A percentile compares a stretch with the other conserved stretches of the same genome.
Evolutionary conservation across 2,797 vertebrate species (phyloP).

Genomic region (Girardinus metallicus): DNA sequence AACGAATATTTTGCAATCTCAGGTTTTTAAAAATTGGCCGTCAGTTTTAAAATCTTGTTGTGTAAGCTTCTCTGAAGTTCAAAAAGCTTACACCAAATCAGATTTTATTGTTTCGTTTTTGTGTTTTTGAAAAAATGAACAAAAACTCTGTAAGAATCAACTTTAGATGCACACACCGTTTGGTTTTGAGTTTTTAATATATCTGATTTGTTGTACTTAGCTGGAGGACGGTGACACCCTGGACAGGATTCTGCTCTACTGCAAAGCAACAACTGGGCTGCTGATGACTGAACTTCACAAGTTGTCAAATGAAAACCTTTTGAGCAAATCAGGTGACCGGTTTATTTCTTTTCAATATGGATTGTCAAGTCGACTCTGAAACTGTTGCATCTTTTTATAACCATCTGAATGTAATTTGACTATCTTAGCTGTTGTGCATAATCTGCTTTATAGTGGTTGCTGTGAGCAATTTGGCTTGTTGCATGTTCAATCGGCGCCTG

Average conservation of each 20-base stretch:
- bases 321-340: constrained; percentile 83
- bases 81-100: background rate
- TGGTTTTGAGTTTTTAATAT: background rate
- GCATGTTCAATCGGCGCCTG: constrained; percentile 85
- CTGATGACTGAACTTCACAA: constrained; percentile 83
- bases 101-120: background rate
- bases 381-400: background rate
- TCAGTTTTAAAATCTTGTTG: too few relatives aligned
- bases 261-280: constrained; percentile 70
- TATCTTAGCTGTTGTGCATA: background rate
- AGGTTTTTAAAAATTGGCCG: too few relatives aligned
- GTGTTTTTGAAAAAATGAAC: background rate
- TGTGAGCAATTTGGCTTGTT: constrained; percentile 85
- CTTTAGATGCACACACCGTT: background rate
- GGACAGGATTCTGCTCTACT: constrained; percentile 76
- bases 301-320: constrained; percentile 75
- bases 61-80: background rate
- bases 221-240: constrained; percentile 66
- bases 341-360: background rate
- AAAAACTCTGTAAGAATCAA: background rate
- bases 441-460: constrained; percentile 75
- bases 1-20: too few relatives aligned
- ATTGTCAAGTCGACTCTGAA: background rate
- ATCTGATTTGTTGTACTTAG: constrained; percentile 53
- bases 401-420: background rate